Evolutionary conservation across 1,140 invertebrate species (phyloP).

Genomic region (Heliothis subflexa): DNA sequence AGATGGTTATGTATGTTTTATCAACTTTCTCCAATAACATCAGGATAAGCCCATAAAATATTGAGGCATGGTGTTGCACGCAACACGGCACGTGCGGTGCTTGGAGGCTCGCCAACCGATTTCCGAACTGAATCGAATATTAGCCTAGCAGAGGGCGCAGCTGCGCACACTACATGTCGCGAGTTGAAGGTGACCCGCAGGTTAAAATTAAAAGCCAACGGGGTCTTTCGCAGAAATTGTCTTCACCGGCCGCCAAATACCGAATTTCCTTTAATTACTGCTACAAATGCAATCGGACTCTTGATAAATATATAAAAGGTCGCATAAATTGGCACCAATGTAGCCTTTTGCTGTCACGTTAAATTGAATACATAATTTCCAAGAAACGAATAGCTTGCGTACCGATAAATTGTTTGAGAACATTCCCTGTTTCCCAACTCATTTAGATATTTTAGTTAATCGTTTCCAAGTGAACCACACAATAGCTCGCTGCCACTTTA

Average conservation of each 20-base stretch:
- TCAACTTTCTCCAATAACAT: neutral
- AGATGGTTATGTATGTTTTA: neutral
- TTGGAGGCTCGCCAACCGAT: constrained; percentile 66
- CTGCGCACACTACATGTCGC: constrained; percentile 21
- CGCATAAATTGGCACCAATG: constrained; percentile 11
- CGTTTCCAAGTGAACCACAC: constrained; percentile 24
- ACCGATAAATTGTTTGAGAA: constrained; percentile 11
- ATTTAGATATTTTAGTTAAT: constrained; percentile 16
- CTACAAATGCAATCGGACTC: constrained; percentile 31
- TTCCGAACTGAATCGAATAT: constrained; percentile 40
- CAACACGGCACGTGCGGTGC: constrained; percentile 58
- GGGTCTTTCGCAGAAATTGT: constrained; percentile 43
- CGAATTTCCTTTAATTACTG: constrained; percentile 38
- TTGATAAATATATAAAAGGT: constrained; percentile 33
- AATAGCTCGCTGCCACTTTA: neutral
- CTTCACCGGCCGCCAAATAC: constrained; percentile 16
- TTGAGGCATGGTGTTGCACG: constrained; percentile 9
- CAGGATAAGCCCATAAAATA: constrained; percentile 1
- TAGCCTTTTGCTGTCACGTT: neutral
- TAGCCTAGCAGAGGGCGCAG: constrained; percentile 41
- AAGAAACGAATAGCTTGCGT: constrained; percentile 1
- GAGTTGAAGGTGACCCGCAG: constrained; percentile 46
- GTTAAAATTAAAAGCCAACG: constrained; percentile 34
- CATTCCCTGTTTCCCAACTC: neutral
- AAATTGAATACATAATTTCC: constrained; percentile 25